Evolutionary conservation across 1,140 invertebrate genomes (phyloP), one percentile per base, ranked within the genome.

Genomic region (Argopecten irradians): DNA sequence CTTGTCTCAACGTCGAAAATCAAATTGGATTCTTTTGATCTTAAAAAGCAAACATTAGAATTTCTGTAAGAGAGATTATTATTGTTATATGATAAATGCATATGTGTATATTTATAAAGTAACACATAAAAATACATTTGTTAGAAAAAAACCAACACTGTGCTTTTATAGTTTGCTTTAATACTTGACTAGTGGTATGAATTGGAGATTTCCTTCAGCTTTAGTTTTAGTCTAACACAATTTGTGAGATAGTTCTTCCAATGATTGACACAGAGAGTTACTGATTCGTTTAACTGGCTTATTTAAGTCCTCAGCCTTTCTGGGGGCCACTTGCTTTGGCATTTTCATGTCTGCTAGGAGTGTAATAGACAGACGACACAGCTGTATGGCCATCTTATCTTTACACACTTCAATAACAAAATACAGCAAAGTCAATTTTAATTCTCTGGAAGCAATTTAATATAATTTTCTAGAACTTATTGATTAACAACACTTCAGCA

Each of bases 401-500:
- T 1, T 5, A 3, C 16, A 71, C 28, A 5, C 55, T 71, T 71
- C 55, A 71, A 71, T 71, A 71, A 28, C 43, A 28, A 71, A n/a
- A 7, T 71, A n/a, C 55, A 71, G 22, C 55, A 16, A 71, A n/a
- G 28, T 71, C 55, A 28, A 71, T 71, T 71, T 71, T 46, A 28
- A 28, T n/a, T 5, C 5, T 71, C 55, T 28, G n/a, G 5, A 71
- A 71, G 13, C 28, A 71, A 71, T 71, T 71, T 71, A 5, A n/a
- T n/a, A n/a, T n/a, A 71, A 71, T 71, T 71, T 71, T 71, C 55
- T 71, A 28, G 55, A 71, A 71, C 28, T 71, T 71, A 71, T 28
- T 28, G 1, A 71, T 71, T 71, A 71, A 71, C 55, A 71, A 28
- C 55, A 71, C 55, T 28, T 71, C n/a, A 28, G 55, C 55, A 71